Evolutionary conservation across 2,888 invertebrate genomes (phyloP).

Genomic region (Polydrusus cervinus): DNA sequence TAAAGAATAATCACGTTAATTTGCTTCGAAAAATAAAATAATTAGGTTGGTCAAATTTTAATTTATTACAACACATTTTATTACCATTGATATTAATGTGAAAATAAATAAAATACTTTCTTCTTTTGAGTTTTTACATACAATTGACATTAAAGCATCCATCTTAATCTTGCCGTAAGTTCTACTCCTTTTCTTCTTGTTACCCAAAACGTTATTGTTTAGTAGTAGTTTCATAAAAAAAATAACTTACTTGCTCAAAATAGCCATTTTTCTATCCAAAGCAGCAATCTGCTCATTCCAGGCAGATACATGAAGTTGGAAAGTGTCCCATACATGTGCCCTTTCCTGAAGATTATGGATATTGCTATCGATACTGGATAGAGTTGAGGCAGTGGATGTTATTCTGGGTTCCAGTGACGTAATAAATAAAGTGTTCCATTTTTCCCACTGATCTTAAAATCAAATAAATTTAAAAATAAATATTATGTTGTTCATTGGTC

Average conservation of each 20-base stretch:
- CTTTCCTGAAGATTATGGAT: slow-evolving; percentile 72
- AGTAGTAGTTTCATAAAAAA: too few species aligned
- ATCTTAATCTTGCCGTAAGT: too few species aligned
- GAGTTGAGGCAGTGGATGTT: slow-evolving; percentile 66
- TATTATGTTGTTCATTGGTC: neutral
- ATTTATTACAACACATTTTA: too few species aligned
- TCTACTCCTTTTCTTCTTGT: too few species aligned
- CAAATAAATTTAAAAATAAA: neutral
- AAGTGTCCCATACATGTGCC: slow-evolving; percentile 74
- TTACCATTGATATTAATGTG: too few species aligned
- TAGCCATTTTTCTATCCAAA: slow-evolving; percentile 72
- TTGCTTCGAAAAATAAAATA: too few species aligned
- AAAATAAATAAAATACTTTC: too few species aligned
- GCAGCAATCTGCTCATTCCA: slow-evolving; percentile 74
- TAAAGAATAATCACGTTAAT: too few species aligned
- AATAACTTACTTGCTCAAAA: slow-evolving; percentile 69
- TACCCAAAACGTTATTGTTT: too few species aligned
- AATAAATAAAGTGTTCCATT: slow-evolving; percentile 69
- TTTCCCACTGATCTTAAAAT: slow-evolving; percentile 68
- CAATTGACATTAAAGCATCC: too few species aligned
- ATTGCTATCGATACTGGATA: slow-evolving; percentile 71
- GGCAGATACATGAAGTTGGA: slow-evolving; percentile 73
- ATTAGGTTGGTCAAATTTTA: too few species aligned
- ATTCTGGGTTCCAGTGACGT: slow-evolving; percentile 71
- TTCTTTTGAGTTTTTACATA: too few species aligned